Conservation (phyloP, 2,797 vertebrate species). For the Peromyscus attwateri region DNA sequence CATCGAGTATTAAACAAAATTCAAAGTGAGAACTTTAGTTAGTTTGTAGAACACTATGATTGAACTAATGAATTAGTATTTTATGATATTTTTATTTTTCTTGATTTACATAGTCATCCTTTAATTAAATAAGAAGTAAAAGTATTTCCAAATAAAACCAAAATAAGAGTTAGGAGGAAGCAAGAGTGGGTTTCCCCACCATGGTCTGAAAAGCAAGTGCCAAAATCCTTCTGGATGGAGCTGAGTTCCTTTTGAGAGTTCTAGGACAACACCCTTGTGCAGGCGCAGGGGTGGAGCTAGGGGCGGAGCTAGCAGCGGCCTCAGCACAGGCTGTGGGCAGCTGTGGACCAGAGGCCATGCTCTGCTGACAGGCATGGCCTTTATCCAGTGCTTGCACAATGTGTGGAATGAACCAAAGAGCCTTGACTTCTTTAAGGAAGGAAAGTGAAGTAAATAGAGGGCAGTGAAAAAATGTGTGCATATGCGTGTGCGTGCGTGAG, state of each 20-base stretch:
- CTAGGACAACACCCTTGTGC: neutral
- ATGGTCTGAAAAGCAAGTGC: neutral
- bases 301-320: neutral
- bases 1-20: neutral
- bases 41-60: too few species aligned
- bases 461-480: neutral
- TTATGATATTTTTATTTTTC: neutral
- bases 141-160: constrained; percentile 5
- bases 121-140: neutral
- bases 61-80: neutral
- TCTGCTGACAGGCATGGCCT: neutral
- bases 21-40: neutral
- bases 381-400: neutral
- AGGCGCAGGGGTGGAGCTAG: neutral
- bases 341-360: neutral
- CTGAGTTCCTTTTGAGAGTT: neutral
- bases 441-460: neutral
- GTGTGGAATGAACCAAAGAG: neutral
- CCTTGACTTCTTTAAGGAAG: neutral
- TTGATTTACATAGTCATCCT: neutral
- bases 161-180: neutral
- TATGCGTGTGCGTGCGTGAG: neutral
- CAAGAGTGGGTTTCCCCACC: neutral
- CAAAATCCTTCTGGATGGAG: neutral
- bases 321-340: accelerated